Base-by-base conservation (phyloP, 2,797 vertebrate species). In the Crocodylus rhombifer region DNA sequence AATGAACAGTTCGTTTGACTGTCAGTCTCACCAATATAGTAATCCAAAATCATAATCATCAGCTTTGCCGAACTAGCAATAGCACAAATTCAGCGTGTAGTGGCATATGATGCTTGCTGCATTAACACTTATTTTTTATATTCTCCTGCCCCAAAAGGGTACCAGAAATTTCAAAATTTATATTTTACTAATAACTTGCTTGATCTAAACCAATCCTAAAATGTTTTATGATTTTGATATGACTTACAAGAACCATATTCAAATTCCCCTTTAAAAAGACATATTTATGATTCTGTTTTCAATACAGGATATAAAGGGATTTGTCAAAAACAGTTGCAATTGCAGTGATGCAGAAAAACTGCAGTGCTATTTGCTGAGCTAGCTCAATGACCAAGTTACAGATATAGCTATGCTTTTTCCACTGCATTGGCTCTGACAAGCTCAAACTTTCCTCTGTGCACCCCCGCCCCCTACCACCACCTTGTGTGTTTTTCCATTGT, bases 221-320 rank as follows among this genome's bases (percentile, higher is more conserved):
- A 88, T 77, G 86, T 91, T 94, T 89, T 95, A 93, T 91, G 90
- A 57, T 92, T 96, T 96, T 96, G 92, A 92, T 89, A 61, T 85
- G 89, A 94, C 80, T 96, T 89, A 82, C 65, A 92, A 95, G 92
- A 95, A 84, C 79, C 87, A 28, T 91, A 89, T 92, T 87, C 75
- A 96, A 97, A 95, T 95, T 97, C 87, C 42, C 93, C 94, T 77
- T 51, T 84, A 95, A 84, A 88, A 74, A 95, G 42, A 9, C 61
- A 51, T 94, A 91, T 95, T 97, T 97, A 96, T 91, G 92, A 97
- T 93, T 92, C 91, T 84, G 77, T 88, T 96, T 96, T 97, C 94
- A 89, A 91, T 86, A 67, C 16, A 78, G 87, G 88, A 91, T 89
- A 94, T 90, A 97, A 97, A 97, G 84, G 88, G 90, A 95, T 97